phyloP scores from a whole-genome alignment of 1,140 invertebrate species.

The Stegodyphus dumicola region DNA sequence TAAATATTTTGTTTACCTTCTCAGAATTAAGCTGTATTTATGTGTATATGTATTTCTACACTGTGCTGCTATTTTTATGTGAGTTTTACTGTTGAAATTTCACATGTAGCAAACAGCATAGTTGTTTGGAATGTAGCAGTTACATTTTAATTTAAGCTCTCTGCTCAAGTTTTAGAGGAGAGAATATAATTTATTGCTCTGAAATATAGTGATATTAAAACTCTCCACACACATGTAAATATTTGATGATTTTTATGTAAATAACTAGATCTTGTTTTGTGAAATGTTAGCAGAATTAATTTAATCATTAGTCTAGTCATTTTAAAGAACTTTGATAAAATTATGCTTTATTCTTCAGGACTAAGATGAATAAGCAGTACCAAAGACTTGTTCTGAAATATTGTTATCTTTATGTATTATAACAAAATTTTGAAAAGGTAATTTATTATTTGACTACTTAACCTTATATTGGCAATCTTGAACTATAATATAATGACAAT shows the following conservation, averaged over 20 bases:
- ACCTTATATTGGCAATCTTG: too few species aligned
- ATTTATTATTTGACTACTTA: too few species aligned
- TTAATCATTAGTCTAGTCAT: conserved; percentile 52
- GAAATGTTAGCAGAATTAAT: conserved; percentile 3
- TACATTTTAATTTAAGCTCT: conserved; percentile 2
- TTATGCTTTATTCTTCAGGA: too few species aligned
- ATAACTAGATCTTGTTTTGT: conserved; percentile 24
- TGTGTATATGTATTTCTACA: too few species aligned
- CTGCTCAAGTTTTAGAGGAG: conserved; percentile 23
- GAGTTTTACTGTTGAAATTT: not conserved
- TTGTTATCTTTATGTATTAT: too few species aligned
- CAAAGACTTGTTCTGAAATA: too few species aligned
- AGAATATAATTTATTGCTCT: not conserved
- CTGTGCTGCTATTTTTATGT: too few species aligned
- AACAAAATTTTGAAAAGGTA: too few species aligned
- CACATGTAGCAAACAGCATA: not conserved
- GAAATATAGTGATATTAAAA: conserved; percentile 3
- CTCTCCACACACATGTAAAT: conserved; percentile 18
- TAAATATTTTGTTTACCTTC: not conserved
- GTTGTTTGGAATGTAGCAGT: conserved; percentile 34
- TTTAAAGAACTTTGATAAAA: conserved; percentile 3
- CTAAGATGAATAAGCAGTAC: too few species aligned
- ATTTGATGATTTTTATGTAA: conserved; percentile 20
- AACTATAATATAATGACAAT: too few species aligned
- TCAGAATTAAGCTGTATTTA: too few species aligned